Evolutionary conservation across 2,888 invertebrate species (phyloP).

Genomic region (Ennomos quercinarius): DNA sequence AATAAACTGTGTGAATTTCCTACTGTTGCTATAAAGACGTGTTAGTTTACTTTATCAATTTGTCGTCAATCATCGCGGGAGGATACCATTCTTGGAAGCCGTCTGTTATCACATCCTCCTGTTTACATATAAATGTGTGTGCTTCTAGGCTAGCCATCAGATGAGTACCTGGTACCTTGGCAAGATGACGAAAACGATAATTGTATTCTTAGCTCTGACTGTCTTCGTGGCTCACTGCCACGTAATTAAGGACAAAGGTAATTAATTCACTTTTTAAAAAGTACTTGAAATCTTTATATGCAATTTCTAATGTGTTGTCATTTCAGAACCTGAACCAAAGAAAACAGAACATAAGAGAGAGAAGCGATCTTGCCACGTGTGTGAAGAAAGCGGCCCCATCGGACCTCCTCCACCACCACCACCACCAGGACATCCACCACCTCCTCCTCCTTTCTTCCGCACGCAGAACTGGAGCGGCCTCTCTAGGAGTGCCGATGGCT

Average conservation of each 20-base stretch:
- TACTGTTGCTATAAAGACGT: constrained; percentile 48
- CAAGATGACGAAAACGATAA: constrained; percentile 42
- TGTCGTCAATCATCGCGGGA: constrained; percentile 42
- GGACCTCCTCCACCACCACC: constrained; percentile 16
- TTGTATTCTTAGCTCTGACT: constrained; percentile 39
- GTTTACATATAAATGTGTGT: constrained; percentile 35
- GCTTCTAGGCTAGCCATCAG: constrained; percentile 27
- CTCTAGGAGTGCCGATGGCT: constrained; percentile 39
- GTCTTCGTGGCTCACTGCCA: constrained; percentile 41
- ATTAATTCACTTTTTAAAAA: not conserved
- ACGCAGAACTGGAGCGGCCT: constrained; percentile 48
- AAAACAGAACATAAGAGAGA: constrained; percentile 32
- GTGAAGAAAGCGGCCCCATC: constrained; percentile 21
- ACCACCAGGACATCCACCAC: constrained; percentile 22
- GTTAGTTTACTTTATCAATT: constrained; percentile 57
- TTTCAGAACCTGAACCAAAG: constrained; percentile 28
- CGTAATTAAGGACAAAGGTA: constrained; percentile 42
- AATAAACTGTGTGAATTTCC: constrained; percentile 54
- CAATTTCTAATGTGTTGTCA: not conserved
- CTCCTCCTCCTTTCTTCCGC: constrained; percentile 45
- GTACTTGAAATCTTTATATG: not conserved
- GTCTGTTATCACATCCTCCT: constrained; percentile 32
- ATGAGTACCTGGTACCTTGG: constrained; percentile 18
- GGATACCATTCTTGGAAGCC: constrained; percentile 63
- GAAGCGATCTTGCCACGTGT: constrained; percentile 40